Evolutionary conservation across 2,888 invertebrate species (phyloP), one percentile per base, ranked within the genome.

Genomic region (Oscheius myriophilus): DNA sequence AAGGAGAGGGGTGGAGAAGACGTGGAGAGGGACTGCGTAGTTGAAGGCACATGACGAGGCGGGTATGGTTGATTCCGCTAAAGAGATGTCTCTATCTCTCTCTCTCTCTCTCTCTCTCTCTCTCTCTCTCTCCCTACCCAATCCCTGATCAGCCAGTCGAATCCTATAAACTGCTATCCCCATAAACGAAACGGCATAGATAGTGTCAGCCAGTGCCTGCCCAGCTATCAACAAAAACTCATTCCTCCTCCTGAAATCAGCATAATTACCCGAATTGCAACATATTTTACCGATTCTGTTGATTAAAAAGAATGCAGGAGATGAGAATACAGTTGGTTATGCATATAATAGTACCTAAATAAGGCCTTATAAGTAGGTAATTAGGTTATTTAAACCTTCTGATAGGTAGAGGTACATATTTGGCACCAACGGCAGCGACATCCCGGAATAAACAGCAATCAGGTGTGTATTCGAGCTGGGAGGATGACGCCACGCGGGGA

Each of bases 181-280:
- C 73, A 73, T 73, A 26, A 73, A 73, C 2, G 73, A 70, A n/a
- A 71, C 55, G 0, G 64, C 73, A 33, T 73, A 73, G 59, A 66
- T 67, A 16, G 69, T 62, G 55, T 73, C 73, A 0, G 73, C 65
- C n/a, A 73, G 12, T 2, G 73, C 59, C 26, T 73, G 73, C 33
- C 67, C 69, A 21, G 71, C 71, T 3, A 73, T 70, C 12, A 73
- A 41, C 12, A 69, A 23, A 41, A 73, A 73, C 43, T 73, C 73
- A 9, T 71, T 66, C 14, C 73, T 64, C 26, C 49, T 53, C 26
- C 52, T 52, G 18, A 12, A 52, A n/a, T 12, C 1, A 14, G 12
- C 2, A 2, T 18, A 18, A 2, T 52, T 14, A 49, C 11, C 3
- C 21, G n/a, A 3, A 6, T 9, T n/a, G n/a, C n/a, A n/a, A n/a